These are phyloP conservation scores for Podarcis siculus DNA, from an alignment of 2,797 vertebrate species.

Conservation along the genomic window DNA sequence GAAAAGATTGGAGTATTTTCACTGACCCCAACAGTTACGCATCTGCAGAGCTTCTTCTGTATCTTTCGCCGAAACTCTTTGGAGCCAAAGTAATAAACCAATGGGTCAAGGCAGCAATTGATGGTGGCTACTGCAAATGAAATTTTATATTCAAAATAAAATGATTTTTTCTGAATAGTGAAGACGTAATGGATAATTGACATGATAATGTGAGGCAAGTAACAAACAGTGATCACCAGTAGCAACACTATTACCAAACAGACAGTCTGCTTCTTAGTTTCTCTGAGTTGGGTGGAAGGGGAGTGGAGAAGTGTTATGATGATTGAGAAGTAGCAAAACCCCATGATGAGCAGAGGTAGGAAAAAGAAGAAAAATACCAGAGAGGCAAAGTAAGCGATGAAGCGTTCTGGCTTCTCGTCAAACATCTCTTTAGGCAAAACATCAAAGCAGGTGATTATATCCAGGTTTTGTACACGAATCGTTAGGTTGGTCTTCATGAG, in stretches of 20 bases:
- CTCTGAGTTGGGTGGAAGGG: background rate
- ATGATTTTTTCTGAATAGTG: background rate
- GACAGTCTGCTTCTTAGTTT: constrained; percentile 36
- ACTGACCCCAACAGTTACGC: constrained; percentile 29
- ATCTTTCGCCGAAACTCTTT: constrained; percentile 63
- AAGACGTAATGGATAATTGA: constrained; percentile 43
- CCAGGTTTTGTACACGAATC: constrained; percentile 1
- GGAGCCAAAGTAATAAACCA: constrained; percentile 71
- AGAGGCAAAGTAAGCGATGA: constrained; percentile 46
- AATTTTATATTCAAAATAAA: constrained; percentile 63
- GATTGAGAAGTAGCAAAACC: constrained; percentile 61
- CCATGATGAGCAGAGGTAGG: constrained; percentile 31
- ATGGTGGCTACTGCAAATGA: constrained; percentile 56
- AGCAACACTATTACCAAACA: constrained; percentile 50
- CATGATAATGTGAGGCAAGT: constrained; percentile 53
- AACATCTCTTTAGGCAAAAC: constrained; percentile 49
- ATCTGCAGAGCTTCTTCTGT: constrained; percentile 54
- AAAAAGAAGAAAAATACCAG: constrained; percentile 51
- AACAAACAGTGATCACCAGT: constrained; percentile 61
- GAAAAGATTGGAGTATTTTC: constrained; percentile 32
- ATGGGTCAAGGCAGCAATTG: constrained; percentile 65
- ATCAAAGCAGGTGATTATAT: constrained; percentile 55
- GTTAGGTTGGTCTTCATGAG: constrained; percentile 18
- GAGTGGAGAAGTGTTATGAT: constrained; percentile 53
- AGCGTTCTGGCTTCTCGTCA: background rate